Base-by-base conservation (phyloP, 2,888 invertebrate genomes). In the Mythimna impura region DNA sequence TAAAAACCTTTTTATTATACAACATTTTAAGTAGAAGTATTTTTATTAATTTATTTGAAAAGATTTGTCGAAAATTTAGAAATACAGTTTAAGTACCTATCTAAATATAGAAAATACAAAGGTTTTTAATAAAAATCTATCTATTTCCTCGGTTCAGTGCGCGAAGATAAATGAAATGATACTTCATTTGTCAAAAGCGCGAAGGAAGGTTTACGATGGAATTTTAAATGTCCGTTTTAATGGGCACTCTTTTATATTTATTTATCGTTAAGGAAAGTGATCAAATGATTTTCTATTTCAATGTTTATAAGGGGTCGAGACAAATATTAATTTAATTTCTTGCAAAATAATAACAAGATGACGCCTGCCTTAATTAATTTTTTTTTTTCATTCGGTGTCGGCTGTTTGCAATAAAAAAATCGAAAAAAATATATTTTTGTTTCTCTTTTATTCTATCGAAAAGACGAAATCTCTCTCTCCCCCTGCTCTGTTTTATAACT, bases 101-200 rank as follows among this genome's bases (percentile, higher is more conserved):
- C 12, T 50, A 12, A 43, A 62, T 10, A 14, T 3, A 52, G 17
- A 50, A 71, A 63, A n/a, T n/a, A 25, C 20, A 63, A 79, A 47
- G 5, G 20, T 50, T 69, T 72, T 64, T 57, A 60, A 57, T 57
- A 67, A 61, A 67, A 55, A 68, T 80, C 25, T 50, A 43, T 69
- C 30, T 55, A 52, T 72, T 73, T 54, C 47, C 5, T 25, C 64
- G 57, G 17, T 66, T 69, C 52, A 54, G 47, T 57, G 14, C 54
- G 60, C 47, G 64, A 82, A 82, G 73, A 81, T 73, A 78, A 80
- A 81, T 82, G 50, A 66, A 58, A 67, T 67, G 70, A 52, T 67
- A 58, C 80, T 70, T 78, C 78, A 82, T 80, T 80, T 73, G 82
- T 82, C 80, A 82, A 78, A 81, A 67, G 50, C 36, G 65, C 55